A percentile compares a stretch with the other conserved stretches of the same genome.
phyloP scores from a whole-genome alignment of 2,113 vertebrate genomes.

The Xiphophorus hellerii region DNA sequence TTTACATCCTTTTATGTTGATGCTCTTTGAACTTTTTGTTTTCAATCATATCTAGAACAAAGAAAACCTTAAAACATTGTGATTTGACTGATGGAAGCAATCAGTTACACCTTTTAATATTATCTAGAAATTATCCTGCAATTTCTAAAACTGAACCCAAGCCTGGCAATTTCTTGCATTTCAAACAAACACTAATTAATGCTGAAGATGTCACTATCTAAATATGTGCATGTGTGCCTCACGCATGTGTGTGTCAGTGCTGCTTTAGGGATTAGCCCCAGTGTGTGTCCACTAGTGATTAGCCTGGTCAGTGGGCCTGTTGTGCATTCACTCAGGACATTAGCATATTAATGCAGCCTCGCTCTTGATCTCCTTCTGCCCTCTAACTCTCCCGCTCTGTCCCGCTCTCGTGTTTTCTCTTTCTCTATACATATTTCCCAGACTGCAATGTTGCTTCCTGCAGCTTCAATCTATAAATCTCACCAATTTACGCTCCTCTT shows the following conservation, averaged over 20 bases:
- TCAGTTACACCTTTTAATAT: neutral
- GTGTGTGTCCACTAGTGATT: slow-evolving; percentile 84
- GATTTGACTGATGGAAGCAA: neutral
- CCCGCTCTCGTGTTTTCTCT: slow-evolving; percentile 48
- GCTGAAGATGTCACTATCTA: slow-evolving; percentile 29
- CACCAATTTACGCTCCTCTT: slow-evolving; percentile 55
- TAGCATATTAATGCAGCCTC: slow-evolving; percentile 83
- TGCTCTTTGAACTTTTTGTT: neutral
- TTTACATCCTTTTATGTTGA: neutral
- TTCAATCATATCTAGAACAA: neutral
- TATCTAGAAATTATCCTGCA: neutral
- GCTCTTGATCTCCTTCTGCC: slow-evolving; percentile 74
- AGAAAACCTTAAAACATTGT: neutral
- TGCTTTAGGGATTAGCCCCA: slow-evolving; percentile 75
- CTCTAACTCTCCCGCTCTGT: slow-evolving; percentile 52
- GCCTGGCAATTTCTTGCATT: slow-evolving; percentile 3
- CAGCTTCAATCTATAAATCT: slow-evolving; percentile 72
- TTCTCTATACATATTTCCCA: slow-evolving; percentile 67
- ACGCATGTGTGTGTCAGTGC: slow-evolving; percentile 48
- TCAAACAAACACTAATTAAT: slow-evolving; percentile 16
- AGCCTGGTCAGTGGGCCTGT: slow-evolving; percentile 83
- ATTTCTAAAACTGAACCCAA: neutral
- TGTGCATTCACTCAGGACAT: slow-evolving; percentile 80
- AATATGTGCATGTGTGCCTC: slow-evolving; percentile 32
- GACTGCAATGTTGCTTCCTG: slow-evolving; percentile 62